These are phyloP conservation scores for Clarias macrocephalus DNA, from an alignment of 2,113 vertebrate genomes.

Conservation along the genomic window DNA sequence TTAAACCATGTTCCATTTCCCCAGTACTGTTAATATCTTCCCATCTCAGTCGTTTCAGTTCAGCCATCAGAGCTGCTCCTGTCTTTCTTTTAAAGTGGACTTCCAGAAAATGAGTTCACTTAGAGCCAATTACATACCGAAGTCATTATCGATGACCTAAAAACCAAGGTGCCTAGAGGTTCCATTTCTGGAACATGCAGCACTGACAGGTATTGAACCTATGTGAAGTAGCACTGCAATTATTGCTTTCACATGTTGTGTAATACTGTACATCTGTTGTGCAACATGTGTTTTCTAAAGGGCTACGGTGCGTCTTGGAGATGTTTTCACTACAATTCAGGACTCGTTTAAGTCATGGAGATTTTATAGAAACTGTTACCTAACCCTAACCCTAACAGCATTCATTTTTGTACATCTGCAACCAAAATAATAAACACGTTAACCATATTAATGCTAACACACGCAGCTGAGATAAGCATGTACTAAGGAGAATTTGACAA, in stretches of 20 bases:
- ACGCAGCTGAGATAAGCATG: neutral
- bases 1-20: neutral
- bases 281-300: neutral
- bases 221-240: slow-evolving; percentile 37
- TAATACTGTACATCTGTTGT: slow-evolving; percentile 38
- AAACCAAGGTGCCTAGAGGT: slow-evolving; percentile 44
- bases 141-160: slow-evolving; percentile 49
- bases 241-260: slow-evolving; percentile 45
- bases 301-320: slow-evolving; percentile 9
- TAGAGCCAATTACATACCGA: slow-evolving; percentile 38
- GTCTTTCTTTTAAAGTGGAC: slow-evolving; percentile 11
- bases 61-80: slow-evolving; percentile 19
- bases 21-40: neutral
- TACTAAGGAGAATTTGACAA: neutral
- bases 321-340: slow-evolving; percentile 24
- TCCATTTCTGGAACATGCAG: slow-evolving; percentile 46
- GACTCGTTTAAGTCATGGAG: slow-evolving; percentile 19
- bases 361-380: neutral
- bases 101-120: slow-evolving; percentile 44
- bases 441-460: neutral
- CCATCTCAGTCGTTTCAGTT: neutral
- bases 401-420: slow-evolving; percentile 6
- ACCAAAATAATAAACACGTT: neutral
- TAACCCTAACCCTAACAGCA: too few species aligned
- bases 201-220: slow-evolving; percentile 47